Evolutionary conservation across 1,140 invertebrate species (phyloP), one percentile per base, ranked within the genome.

Genomic region (Heterodera carotae): DNA sequence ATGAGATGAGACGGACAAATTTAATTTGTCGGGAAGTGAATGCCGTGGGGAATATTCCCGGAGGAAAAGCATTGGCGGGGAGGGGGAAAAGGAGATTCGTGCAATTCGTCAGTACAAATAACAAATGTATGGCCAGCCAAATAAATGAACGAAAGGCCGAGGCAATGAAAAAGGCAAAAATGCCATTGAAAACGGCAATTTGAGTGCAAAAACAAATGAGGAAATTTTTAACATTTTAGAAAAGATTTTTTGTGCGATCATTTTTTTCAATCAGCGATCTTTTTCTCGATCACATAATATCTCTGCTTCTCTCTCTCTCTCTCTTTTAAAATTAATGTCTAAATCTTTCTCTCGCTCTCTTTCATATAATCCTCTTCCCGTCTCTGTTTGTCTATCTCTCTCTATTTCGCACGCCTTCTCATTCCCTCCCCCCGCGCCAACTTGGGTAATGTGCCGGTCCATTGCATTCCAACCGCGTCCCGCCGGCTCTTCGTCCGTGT

Each of bases 401-500:
- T 43, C 39, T 43, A 6, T 43, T 12, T 43, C 39, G 6, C 39
- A 8, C 39, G 6, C 39, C 12, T 43, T 43, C 39, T 43, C 39
- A 8, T 12, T 43, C 39, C 39, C 39, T 43, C 39, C 39, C 39
- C 39, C 12, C 39, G 6, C n/a, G 22, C 69, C 69, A 15, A 82
- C 81, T 82, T 76, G 81, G 81, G 79, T 84, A 82, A 56, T 82
- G 81, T 73, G 43, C 18, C 60, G 81, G 81, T 29, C 82, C 72
- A 60, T 82, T 75, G 53, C 81, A 82, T 18, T 82, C 81, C 34
- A 82, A 59, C 29, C 78, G 43, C 34, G 81, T 74, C 36, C 81
- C 81, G 39, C 39, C 69, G n/a, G 53, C 73, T 43, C 64, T 75
- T 75, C 31, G 27, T 69, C 29, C 70, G 70, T 75, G 67, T 25